phyloP scores from a whole-genome alignment of 2,888 invertebrate species.

The Chrysodeixis includens region DNA sequence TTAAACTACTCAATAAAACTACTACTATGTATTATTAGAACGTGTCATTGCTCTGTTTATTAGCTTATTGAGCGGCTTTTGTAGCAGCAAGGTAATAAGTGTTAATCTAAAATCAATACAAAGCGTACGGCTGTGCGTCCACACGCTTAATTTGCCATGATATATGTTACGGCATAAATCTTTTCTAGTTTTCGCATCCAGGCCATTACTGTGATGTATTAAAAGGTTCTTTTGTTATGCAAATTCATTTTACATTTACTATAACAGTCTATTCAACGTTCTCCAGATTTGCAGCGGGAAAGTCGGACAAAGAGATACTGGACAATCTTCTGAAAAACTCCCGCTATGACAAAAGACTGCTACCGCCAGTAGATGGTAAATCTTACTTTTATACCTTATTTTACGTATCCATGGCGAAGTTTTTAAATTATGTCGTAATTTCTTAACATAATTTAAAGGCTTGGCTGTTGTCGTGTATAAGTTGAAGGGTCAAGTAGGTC shows the following conservation, averaged over 20 bases:
- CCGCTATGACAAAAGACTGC: constrained; percentile 97
- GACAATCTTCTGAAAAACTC: constrained; percentile 96
- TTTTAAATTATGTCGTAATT: constrained; percentile 32
- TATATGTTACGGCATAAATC: constrained; percentile 67
- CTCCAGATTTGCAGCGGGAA: constrained; percentile 96
- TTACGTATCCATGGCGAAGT: constrained; percentile 11
- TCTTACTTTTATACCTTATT: constrained; percentile 39
- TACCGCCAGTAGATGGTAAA: constrained; percentile 96
- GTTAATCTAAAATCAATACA: constrained; percentile 80
- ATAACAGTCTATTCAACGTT: constrained; percentile 35
- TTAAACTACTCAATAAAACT: constrained; percentile 19
- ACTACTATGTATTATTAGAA: constrained; percentile 40
- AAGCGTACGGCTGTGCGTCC: constrained; percentile 60
- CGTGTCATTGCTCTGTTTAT: constrained; percentile 55
- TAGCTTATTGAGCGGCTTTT: constrained; percentile 61
- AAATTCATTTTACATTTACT: constrained; percentile 41
- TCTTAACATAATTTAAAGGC: constrained; percentile 37
- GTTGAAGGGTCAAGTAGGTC: constrained; percentile 40
- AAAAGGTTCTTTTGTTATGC: constrained; percentile 44
- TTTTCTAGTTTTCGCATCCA: constrained; percentile 38
- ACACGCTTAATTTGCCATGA: constrained; percentile 72
- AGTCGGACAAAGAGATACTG: constrained; percentile 97
- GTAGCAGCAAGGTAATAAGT: constrained; percentile 66
- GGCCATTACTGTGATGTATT: constrained; percentile 50
- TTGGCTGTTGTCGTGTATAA: constrained; percentile 20